Base-by-base conservation (phyloP, 2,113 vertebrate species). In the Ardeotis arabs region DNA sequence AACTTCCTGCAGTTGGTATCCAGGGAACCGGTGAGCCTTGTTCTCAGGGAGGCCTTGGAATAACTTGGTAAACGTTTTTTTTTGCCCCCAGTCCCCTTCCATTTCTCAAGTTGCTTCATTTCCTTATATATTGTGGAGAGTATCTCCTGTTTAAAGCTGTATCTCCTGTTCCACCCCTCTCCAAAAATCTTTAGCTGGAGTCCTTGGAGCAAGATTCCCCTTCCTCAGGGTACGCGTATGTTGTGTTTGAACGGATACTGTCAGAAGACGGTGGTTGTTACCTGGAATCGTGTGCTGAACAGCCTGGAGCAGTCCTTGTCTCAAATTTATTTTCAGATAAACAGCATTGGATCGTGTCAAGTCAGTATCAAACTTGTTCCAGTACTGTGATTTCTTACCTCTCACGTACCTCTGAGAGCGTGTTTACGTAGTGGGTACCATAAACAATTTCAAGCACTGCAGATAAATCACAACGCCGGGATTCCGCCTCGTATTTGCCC, bases 151-250 rank as follows among this genome's bases (percentile, higher is more conserved):
- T 31, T 66, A 13, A 59, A 50, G 31, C 52, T 66, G 20, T 56
- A 6, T 23, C 31, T 44, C 15, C 58, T 29, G 11, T 90, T 67
- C 47, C 11, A 4, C 19, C 4, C 33, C 21, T 70, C 28, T 15
- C 27, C 7, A 1, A 22, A 82, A 60, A 23, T 27, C 2, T 0
- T 31, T 37, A 77, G 39, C 55, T 73, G 41, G 53, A 23, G 31
- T 31, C 20, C 21, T 68, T 5, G 5, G 41, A 68, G 37, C 7
- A 24, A 37, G 47, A 23, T 59, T 75, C 37, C 15, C 13, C 28
- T 74, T 79, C 55, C 15, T 10, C 3, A 4, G 37, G 50, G 9
- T 37, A 4, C 1, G 8, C 24, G 6, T 11, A 1, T 7, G 10
- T 37, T 20, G 41, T 14, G 12, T 41, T 58, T 60, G 56, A 11